phyloP scores from a whole-genome alignment of 2,888 invertebrate species.

The Sminthurinus aureus region DNA sequence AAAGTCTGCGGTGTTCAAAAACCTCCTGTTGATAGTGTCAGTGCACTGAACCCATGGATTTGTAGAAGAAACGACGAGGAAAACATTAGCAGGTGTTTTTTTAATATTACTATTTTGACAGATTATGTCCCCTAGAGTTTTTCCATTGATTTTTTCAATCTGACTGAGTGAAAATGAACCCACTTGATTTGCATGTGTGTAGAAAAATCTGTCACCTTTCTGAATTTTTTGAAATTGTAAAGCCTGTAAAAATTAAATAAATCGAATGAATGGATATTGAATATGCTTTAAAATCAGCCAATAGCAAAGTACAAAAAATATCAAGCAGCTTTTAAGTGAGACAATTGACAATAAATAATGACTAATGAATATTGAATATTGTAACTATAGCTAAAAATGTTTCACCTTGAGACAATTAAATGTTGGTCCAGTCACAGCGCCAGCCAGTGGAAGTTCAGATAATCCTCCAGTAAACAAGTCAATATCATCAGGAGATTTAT shows the following conservation, averaged over 20 bases:
- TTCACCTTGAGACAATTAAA: constrained; percentile 77
- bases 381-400: background rate
- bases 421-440: constrained; percentile 86
- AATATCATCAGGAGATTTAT: constrained; percentile 68
- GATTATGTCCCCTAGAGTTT: constrained; percentile 54
- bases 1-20: constrained; percentile 7
- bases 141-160: constrained; percentile 34
- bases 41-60: constrained; percentile 12
- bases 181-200: constrained; percentile 49
- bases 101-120: constrained; percentile 51
- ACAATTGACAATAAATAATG: too few species aligned
- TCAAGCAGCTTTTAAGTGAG: background rate
- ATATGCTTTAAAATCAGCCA: too few species aligned
- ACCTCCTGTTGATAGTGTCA: background rate
- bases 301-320: too few species aligned
- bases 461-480: constrained; percentile 86
- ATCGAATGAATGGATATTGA: background rate
- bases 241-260: constrained; percentile 45
- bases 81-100: constrained; percentile 48
- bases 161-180: constrained; percentile 44
- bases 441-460: constrained; percentile 79
- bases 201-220: constrained; percentile 55
- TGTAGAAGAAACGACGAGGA: constrained; percentile 36
- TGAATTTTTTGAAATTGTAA: constrained; percentile 50
- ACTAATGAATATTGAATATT: background rate